phyloP scores from a whole-genome alignment of 2,888 invertebrate genomes.

The Gymnoscelis rufifasciata region DNA sequence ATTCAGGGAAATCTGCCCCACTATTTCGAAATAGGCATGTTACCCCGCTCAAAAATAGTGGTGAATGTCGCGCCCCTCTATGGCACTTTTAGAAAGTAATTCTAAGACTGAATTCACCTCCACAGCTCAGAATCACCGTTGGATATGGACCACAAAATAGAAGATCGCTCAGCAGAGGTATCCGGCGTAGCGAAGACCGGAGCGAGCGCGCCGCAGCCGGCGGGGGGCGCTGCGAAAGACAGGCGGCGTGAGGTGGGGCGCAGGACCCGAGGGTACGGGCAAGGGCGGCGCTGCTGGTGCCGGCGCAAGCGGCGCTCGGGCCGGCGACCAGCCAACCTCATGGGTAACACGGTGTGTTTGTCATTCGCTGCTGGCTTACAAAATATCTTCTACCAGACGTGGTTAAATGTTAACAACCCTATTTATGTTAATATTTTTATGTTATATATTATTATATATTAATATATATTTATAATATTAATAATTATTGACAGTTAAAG shows the following conservation, averaged over 20 bases:
- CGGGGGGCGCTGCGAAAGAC: constrained; percentile 31
- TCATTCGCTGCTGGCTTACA: constrained; percentile 54
- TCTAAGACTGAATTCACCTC: background rate
- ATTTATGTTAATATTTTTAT: no score
- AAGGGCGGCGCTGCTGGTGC: constrained; percentile 58
- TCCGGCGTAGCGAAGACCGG: constrained; percentile 29
- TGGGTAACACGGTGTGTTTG: constrained; percentile 77
- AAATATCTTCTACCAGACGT: no score
- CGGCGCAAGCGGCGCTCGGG: constrained; percentile 67
- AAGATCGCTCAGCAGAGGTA: constrained; percentile 61
- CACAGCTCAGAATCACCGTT: constrained; percentile 61
- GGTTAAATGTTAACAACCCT: no score
- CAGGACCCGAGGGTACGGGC: constrained; percentile 64
- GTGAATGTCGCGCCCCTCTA: no score
- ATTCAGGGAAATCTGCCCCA: no score
- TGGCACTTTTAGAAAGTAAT: no score
- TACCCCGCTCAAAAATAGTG: no score
- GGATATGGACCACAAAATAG: constrained; percentile 65
- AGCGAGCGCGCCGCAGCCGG: constrained; percentile 22
- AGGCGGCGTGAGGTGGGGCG: constrained; percentile 54
- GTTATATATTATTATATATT: no score
- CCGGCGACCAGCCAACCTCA: constrained; percentile 66
- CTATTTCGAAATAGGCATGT: no score
- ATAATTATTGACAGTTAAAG: no score
- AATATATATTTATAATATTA: no score